A percentile compares a stretch with the other conserved stretches of the same genome.
phyloP scores from a whole-genome alignment of 2,797 vertebrate genomes.

The Coluber constrictor region DNA sequence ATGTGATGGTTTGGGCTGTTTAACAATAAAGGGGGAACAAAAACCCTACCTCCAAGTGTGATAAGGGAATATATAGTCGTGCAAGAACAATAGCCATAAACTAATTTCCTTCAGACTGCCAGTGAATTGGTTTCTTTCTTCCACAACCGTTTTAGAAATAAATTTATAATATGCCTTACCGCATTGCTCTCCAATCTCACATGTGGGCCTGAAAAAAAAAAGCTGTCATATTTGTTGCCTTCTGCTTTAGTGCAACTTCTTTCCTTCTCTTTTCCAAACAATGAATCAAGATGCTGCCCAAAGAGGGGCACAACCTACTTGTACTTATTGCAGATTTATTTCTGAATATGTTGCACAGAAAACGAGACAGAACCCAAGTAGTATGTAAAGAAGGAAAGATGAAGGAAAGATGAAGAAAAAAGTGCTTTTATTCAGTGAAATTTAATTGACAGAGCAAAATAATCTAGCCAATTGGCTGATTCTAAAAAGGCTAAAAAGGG shows the following conservation, averaged over 20 bases:
- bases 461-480: not conserved
- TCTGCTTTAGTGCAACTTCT: not conserved
- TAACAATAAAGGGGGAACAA: not conserved
- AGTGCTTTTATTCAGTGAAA: not conserved
- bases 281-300: not conserved
- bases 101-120: not conserved
- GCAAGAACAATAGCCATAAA: not conserved
- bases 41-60: not conserved
- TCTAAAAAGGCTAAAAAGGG: not conserved
- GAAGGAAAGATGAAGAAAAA: not conserved
- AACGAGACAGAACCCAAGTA: not conserved
- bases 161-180: not conserved
- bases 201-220: not conserved
- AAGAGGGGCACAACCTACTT: not conserved
- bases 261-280: not conserved
- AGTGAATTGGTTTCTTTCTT: not conserved
- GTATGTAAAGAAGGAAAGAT: not conserved
- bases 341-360: not conserved
- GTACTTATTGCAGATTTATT: not conserved
- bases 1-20: slow-evolving; percentile 4
- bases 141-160: not conserved
- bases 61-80: not conserved
- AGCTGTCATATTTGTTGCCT: not conserved
- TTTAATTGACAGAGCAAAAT: not conserved
- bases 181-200: not conserved